phyloP scores from a whole-genome alignment of 2,888 invertebrate species.

The Priocnemis perturbator region DNA sequence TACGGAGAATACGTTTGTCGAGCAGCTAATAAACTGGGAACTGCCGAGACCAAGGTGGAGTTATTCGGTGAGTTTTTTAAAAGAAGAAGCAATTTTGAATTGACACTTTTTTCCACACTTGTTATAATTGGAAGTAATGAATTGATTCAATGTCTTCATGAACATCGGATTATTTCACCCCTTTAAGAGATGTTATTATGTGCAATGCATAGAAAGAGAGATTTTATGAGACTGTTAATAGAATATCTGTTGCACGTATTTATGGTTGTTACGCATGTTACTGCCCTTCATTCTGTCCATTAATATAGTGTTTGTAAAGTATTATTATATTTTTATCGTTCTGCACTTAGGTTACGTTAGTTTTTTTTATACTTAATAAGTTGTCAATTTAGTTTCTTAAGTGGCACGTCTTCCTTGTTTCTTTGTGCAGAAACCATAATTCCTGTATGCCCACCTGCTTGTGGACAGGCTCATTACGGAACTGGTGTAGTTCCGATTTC shows the following conservation, averaged over 20 bases:
- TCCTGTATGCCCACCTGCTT: conserved; percentile 95
- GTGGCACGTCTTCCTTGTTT: conserved; percentile 71
- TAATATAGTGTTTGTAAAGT: no score
- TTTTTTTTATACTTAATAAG: not conserved
- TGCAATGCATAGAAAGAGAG: not conserved
- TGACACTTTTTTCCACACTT: no score
- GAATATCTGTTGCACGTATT: not conserved
- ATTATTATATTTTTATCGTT: no score
- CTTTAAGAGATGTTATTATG: not conserved
- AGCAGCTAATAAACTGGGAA: conserved; percentile 91
- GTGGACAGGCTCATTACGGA: conserved; percentile 83
- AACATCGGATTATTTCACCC: no score
- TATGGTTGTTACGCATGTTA: not conserved
- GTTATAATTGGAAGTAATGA: not conserved
- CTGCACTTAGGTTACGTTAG: no score
- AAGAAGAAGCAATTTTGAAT: no score
- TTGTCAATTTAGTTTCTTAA: conserved; percentile 31
- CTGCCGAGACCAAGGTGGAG: conserved; percentile 87
- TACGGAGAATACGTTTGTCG: conserved; percentile 91
- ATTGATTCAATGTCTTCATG: no score
- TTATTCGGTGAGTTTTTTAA: conserved; percentile 83
- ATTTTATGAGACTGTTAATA: no score
- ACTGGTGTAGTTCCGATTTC: conserved; percentile 78
- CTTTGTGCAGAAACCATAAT: conserved; percentile 88
- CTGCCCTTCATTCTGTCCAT: no score